Conservation (phyloP, 2,888 invertebrate genomes). For the Agrochola circellaris region DNA sequence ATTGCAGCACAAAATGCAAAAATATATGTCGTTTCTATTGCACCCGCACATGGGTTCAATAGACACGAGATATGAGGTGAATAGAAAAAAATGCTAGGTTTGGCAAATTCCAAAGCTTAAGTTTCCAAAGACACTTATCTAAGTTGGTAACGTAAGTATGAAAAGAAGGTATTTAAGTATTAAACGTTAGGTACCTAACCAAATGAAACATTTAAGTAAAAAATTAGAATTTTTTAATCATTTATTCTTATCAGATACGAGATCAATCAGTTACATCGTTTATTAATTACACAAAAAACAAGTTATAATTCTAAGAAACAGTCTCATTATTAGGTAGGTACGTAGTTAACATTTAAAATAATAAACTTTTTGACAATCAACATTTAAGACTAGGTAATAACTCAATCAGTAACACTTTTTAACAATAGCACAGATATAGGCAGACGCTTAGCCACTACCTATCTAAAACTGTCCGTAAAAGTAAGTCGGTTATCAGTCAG, state of each 20-base stretch:
- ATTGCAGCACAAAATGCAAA: constrained; percentile 48
- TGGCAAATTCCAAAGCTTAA: constrained; percentile 21
- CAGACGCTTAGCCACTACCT: constrained; percentile 10
- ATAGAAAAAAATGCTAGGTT: constrained; percentile 38
- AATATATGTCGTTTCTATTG: constrained; percentile 44
- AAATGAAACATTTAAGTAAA: constrained; percentile 25
- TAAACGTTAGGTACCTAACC: constrained; percentile 10
- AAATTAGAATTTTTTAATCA: constrained; percentile 26
- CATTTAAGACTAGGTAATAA: constrained; percentile 7
- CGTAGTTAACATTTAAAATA: constrained; percentile 16
- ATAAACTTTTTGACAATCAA: constrained; percentile 13
- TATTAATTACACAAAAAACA: constrained; percentile 34
- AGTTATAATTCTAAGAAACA: constrained; percentile 35
- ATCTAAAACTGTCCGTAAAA: constrained; percentile 4
- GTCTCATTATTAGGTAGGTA: constrained; percentile 32
- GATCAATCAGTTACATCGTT: constrained; percentile 34
- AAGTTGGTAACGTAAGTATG: no score
- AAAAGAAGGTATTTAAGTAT: no score
- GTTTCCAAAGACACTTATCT: no score
- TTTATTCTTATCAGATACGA: constrained; percentile 27
- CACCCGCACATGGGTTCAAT: constrained; percentile 48
- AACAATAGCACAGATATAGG: constrained; percentile 12
- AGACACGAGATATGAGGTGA: constrained; percentile 36
- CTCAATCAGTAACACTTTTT: background rate
- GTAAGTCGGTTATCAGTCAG: constrained; percentile 30